phyloP scores from a whole-genome alignment of 2,888 invertebrate genomes.

The Pandemis heparana region DNA sequence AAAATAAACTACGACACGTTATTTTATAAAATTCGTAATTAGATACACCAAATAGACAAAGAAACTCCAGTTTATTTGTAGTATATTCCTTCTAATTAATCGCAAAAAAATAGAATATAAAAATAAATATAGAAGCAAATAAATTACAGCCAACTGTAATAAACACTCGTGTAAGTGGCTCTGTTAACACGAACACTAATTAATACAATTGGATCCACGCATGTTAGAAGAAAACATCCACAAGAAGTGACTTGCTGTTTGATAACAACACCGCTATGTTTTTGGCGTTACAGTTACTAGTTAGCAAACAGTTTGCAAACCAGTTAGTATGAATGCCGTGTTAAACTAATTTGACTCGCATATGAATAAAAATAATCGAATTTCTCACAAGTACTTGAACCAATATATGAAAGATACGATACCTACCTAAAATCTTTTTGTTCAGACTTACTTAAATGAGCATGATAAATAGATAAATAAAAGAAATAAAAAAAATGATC shows the following conservation, averaged over 20 bases:
- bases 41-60: not conserved
- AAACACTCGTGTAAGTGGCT: slow-evolving; percentile 14
- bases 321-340: not conserved
- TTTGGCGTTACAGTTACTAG: not conserved
- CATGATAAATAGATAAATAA: no score
- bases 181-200: slow-evolving; percentile 30
- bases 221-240: slow-evolving; percentile 1
- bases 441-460: not conserved
- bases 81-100: no score
- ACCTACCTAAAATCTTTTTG: not conserved
- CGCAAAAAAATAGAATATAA: no score
- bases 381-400: not conserved
- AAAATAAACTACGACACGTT: no score
- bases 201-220: slow-evolving; percentile 20
- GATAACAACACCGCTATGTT: slow-evolving; percentile 7
- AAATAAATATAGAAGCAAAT: no score
- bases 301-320: not conserved
- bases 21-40: not conserved
- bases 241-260: slow-evolving; percentile 13
- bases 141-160: not conserved
- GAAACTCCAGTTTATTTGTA: not conserved
- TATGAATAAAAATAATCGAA: not conserved
- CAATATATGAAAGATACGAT: not conserved
- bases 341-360: not conserved
- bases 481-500: no score